phyloP scores from a whole-genome alignment of 1,140 invertebrate genomes.

The Caenorhabditis tropicalis region DNA sequence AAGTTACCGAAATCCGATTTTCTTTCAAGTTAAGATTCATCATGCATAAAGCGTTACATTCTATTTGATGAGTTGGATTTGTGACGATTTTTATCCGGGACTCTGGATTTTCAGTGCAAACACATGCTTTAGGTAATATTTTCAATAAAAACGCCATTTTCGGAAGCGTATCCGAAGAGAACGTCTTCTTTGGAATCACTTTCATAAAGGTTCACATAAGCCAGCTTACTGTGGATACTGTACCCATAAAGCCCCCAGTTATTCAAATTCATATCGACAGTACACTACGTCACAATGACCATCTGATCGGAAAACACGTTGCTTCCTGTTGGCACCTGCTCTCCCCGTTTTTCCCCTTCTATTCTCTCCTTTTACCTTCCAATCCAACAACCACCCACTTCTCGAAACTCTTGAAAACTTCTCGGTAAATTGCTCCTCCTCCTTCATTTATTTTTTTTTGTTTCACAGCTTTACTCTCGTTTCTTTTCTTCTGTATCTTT shows the following conservation, averaged over 20 bases:
- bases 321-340: constrained; percentile 2
- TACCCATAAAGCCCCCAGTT: not conserved
- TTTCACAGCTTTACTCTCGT: not conserved
- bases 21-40: too few species aligned
- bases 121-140: too few species aligned
- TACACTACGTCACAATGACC: constrained; percentile 30
- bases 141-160: too few species aligned
- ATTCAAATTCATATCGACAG: not conserved
- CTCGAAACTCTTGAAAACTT: constrained; percentile 43
- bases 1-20: too few species aligned
- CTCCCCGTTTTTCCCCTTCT: not conserved
- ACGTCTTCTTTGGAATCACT: too few species aligned
- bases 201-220: too few species aligned
- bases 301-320: constrained; percentile 30
- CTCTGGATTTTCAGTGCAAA: too few species aligned
- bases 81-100: too few species aligned
- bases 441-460: constrained; percentile 18
- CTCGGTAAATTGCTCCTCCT: constrained; percentile 42
- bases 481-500: not conserved
- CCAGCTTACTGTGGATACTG: too few species aligned
- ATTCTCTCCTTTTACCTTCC: not conserved
- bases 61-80: too few species aligned
- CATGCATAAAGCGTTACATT: too few species aligned
- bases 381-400: not conserved
- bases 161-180: too few species aligned